Conservation (phyloP, 2,113 vertebrate species). For the Anser cygnoides region DNA sequence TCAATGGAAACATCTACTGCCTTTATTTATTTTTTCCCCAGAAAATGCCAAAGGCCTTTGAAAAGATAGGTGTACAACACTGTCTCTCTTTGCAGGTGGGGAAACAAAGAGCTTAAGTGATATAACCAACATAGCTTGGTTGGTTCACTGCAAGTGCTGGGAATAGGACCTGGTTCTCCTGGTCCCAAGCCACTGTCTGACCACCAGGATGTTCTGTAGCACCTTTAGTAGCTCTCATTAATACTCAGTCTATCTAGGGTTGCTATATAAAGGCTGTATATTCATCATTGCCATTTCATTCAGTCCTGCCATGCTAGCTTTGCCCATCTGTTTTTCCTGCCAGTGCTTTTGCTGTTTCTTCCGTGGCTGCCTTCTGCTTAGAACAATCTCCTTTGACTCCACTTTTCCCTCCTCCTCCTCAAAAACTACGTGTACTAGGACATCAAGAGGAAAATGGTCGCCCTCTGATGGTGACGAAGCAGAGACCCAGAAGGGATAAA, state of each 20-base stretch:
- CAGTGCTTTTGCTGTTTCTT: background rate
- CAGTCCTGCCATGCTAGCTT: background rate
- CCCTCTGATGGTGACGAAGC: background rate
- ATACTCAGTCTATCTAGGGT: background rate
- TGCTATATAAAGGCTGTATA: background rate
- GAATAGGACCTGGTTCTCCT: background rate
- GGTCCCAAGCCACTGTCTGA: background rate
- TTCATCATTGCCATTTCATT: background rate
- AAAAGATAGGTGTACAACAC: background rate
- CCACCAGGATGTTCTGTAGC: background rate
- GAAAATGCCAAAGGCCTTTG: background rate
- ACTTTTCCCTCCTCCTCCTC: background rate
- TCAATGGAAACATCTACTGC: background rate
- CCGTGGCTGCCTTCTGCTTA: background rate
- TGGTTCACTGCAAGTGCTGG: background rate
- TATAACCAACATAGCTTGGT: background rate
- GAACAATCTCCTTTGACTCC: background rate
- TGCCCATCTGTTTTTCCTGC: constrained; percentile 11
- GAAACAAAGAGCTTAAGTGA: background rate
- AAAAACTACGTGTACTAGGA: background rate
- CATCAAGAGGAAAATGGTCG: background rate
- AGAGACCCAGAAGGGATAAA: background rate
- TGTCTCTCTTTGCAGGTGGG: background rate
- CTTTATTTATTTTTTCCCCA: background rate
- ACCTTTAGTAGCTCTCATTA: background rate